These are phyloP conservation scores for Sapayoa aenigma DNA, from an alignment of 2,113 vertebrate genomes.

Conservation along the genomic window DNA sequence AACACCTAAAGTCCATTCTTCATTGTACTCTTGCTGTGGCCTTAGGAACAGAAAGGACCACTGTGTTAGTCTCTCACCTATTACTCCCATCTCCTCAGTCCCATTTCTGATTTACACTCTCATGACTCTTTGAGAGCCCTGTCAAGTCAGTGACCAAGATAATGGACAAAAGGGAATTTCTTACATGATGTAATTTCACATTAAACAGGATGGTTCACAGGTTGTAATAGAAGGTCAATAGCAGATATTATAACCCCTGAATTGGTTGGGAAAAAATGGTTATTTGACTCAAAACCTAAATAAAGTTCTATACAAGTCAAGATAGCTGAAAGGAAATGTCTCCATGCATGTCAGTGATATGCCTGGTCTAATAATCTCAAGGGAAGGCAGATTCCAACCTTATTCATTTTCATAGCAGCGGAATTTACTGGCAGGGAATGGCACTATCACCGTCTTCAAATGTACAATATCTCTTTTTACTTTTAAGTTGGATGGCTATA, in stretches of 20 bases:
- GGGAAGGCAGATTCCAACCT: not conserved
- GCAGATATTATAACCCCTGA: slow-evolving; percentile 50
- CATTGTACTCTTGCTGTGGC: slow-evolving; percentile 40
- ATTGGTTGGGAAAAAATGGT: slow-evolving; percentile 44
- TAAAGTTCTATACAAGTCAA: slow-evolving; percentile 37
- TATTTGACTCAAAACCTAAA: slow-evolving; percentile 66
- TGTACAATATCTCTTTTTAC: not conserved
- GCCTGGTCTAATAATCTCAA: not conserved
- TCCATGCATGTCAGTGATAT: not conserved
- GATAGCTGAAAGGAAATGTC: not conserved
- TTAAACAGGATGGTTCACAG: slow-evolving; percentile 56
- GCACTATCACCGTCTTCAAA: not conserved
- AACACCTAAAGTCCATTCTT: slow-evolving; percentile 68
- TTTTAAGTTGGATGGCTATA: slow-evolving; percentile 29
- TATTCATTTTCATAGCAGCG: not conserved
- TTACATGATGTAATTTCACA: slow-evolving; percentile 69
- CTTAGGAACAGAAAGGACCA: slow-evolving; percentile 50
- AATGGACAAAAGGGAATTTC: slow-evolving; percentile 67
- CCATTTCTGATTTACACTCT: slow-evolving; percentile 39
- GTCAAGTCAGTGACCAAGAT: slow-evolving; percentile 43
- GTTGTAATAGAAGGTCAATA: slow-evolving; percentile 58
- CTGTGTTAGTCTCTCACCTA: not conserved
- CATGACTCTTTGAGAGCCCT: slow-evolving; percentile 30
- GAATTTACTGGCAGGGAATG: slow-evolving; percentile 37
- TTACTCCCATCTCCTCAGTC: slow-evolving; percentile 16